phyloP scores from a whole-genome alignment of 2,113 vertebrate genomes.

The Caracal caracal region DNA sequence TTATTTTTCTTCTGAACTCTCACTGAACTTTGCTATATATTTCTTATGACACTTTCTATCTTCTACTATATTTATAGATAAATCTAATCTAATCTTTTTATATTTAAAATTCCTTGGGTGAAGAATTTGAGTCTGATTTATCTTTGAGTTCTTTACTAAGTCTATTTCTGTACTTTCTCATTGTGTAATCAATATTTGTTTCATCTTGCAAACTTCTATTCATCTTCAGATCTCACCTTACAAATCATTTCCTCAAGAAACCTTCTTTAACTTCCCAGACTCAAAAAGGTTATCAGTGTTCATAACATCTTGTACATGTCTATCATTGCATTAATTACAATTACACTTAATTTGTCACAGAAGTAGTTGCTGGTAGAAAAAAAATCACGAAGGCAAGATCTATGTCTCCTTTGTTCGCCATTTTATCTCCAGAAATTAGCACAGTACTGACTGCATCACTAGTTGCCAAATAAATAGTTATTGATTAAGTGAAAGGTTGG shows the following conservation, averaged over 20 bases:
- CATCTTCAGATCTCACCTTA: slow-evolving; percentile 26
- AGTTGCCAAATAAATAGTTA: background rate
- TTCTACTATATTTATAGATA: background rate
- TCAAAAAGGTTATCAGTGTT: background rate
- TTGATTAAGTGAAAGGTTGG: background rate
- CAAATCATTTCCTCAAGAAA: slow-evolving; percentile 50
- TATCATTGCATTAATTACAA: slow-evolving; percentile 18
- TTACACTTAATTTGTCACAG: slow-evolving; percentile 1
- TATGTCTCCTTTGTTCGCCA: background rate
- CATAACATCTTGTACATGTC: background rate
- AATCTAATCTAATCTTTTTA: background rate
- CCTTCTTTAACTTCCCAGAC: background rate
- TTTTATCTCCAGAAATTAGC: background rate
- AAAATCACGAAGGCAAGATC: background rate
- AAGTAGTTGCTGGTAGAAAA: background rate
- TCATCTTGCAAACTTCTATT: slow-evolving; percentile 5
- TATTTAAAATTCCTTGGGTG: background rate
- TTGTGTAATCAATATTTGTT: slow-evolving; percentile 45
- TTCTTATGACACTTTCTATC: background rate
- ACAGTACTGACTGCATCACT: background rate
- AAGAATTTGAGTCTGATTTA: background rate
- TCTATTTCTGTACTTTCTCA: slow-evolving; percentile 29
- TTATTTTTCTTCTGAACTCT: background rate
- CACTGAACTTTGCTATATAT: background rate
- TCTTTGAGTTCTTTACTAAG: background rate